Conservation (phyloP, 37 sponge, comb jelly and placozoan species). For the Beroe forskalii region DNA sequence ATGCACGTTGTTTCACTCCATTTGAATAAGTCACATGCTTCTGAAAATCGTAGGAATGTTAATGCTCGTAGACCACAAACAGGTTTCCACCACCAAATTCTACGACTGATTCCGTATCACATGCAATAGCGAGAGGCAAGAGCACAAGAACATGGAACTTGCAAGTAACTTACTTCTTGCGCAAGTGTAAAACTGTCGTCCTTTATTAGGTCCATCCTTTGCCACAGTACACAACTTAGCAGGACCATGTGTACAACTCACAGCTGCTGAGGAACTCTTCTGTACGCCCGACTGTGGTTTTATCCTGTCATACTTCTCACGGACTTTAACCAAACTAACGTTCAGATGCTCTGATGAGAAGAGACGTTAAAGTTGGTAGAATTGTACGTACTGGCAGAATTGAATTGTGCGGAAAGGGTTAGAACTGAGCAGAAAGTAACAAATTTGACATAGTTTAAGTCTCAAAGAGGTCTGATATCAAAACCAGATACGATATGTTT, state of each 20-base stretch:
- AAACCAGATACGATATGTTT: no score
- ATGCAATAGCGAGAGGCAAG: no score
- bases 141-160: background rate
- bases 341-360: slow-evolving; percentile 46
- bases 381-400: no score
- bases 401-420: background rate
- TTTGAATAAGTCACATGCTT: slow-evolving; percentile 19
- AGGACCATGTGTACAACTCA: slow-evolving; percentile 31
- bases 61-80: no score
- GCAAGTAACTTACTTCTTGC: background rate
- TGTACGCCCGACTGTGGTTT: no score
- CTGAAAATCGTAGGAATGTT: no score
- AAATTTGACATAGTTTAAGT: no score
- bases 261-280: background rate
- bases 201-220: slow-evolving; percentile 56
- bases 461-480: no score
- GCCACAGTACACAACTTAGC: slow-evolving; percentile 32
- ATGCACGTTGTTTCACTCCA: background rate
- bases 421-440: no score
- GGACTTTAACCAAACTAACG: slow-evolving; percentile 17
- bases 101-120: no score
- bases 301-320: background rate
- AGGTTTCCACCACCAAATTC: no score
- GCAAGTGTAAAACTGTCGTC: slow-evolving; percentile 34
- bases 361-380: no score